phyloP scores from a whole-genome alignment of 2,888 invertebrate species.

The Idaea aversata region DNA sequence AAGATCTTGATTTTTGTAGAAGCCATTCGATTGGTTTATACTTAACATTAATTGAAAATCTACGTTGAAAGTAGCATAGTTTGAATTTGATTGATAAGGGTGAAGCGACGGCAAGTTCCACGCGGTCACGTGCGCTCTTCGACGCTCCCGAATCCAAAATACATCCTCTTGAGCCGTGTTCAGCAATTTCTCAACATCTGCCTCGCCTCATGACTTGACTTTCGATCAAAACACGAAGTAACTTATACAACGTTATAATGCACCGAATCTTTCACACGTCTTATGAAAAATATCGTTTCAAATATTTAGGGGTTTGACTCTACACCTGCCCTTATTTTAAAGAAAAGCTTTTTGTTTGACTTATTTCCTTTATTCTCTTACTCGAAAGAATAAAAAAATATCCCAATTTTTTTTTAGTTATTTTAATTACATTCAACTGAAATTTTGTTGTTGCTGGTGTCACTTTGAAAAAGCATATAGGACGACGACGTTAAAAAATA shows the following conservation, averaged over 20 bases:
- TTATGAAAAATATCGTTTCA: constrained; percentile 1
- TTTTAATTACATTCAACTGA: no score
- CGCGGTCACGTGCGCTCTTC: constrained; percentile 37
- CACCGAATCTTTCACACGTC: constrained; percentile 18
- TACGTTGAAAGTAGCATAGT: constrained; percentile 50
- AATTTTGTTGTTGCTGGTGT: no score
- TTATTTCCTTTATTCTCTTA: neutral
- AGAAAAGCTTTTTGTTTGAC: neutral
- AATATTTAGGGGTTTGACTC: neutral
- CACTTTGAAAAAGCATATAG: no score
- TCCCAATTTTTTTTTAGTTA: no score
- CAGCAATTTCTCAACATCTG: constrained; percentile 50
- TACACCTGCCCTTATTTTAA: neutral
- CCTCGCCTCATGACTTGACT: constrained; percentile 36
- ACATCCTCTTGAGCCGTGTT: constrained; percentile 48
- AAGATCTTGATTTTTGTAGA: constrained; percentile 8
- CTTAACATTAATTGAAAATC: neutral
- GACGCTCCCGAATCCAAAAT: constrained; percentile 35
- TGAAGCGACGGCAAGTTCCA: constrained; percentile 24
- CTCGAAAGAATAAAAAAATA: no score
- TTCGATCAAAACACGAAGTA: constrained; percentile 34
- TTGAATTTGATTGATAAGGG: constrained; percentile 62
- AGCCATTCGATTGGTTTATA: neutral
- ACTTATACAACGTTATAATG: constrained; percentile 16
- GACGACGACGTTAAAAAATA: no score